These are phyloP conservation scores for Trichonephila inaurata DNA, from an alignment of 1,140 invertebrate species.

Conservation along the genomic window DNA sequence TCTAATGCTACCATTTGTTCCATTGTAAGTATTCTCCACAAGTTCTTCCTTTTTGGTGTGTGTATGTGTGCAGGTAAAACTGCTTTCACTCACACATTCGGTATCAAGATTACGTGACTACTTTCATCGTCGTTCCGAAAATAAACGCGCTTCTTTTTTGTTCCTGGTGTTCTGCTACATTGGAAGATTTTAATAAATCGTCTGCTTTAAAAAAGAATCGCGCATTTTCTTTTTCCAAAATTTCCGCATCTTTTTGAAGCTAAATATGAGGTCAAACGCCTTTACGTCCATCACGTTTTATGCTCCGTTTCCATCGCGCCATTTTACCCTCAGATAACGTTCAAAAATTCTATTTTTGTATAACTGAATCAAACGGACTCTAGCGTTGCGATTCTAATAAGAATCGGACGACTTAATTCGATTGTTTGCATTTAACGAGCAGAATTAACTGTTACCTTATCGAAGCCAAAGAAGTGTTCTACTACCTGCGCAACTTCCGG, in stretches of 20 bases:
- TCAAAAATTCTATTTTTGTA: not conserved
- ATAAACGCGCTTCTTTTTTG: not conserved
- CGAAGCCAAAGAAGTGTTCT: slow-evolving; percentile 28
- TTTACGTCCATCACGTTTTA: not conserved
- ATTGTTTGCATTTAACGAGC: not conserved
- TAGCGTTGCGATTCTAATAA: not conserved
- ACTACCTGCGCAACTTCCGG: not conserved
- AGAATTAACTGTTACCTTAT: slow-evolving; percentile 13
- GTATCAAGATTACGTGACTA: not conserved
- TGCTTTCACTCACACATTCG: not conserved
- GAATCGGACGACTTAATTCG: slow-evolving; percentile 20
- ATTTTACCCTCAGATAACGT: not conserved
- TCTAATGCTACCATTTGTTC: no score
- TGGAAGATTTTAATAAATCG: not conserved
- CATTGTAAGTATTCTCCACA: no score
- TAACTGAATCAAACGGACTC: not conserved
- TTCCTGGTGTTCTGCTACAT: slow-evolving; percentile 14
- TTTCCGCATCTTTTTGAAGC: not conserved
- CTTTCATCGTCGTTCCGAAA: not conserved
- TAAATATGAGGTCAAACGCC: slow-evolving; percentile 4
- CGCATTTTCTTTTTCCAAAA: not conserved
- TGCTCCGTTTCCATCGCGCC: not conserved
- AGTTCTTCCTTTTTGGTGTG: no score
- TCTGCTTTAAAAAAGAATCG: not conserved
- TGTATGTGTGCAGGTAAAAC: no score